A percentile compares a stretch with the other conserved stretches of the same genome.
phyloP scores from a whole-genome alignment of 2,113 vertebrate genomes.

The Gymnogyps californianus region DNA sequence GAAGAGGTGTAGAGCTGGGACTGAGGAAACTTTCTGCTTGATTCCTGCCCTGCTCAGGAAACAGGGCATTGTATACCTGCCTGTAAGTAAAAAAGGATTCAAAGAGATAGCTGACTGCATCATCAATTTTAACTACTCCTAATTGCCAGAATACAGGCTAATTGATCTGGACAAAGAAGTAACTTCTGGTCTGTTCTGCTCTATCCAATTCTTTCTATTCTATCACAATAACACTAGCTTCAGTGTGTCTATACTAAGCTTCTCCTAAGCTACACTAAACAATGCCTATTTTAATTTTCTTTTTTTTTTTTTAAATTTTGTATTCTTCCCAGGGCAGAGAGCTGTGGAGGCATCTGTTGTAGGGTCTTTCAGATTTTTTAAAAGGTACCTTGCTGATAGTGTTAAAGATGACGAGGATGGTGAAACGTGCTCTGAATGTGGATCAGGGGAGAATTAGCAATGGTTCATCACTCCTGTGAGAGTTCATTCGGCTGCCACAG shows the following conservation, averaged over 20 bases:
- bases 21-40: not conserved
- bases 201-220: not conserved
- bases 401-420: not conserved
- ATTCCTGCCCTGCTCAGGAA: not conserved
- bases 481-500: not conserved
- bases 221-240: not conserved
- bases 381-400: not conserved
- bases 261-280: not conserved
- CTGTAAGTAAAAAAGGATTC: not conserved
- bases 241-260: not conserved
- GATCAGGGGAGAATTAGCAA: not conserved
- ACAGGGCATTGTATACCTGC: not conserved
- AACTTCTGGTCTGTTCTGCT: not conserved
- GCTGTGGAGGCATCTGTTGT: not conserved
- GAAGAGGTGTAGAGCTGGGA: not conserved
- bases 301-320: not conserved
- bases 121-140: not conserved
- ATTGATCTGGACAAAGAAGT: not conserved
- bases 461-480: constrained; percentile 23
- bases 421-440: not conserved
- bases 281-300: not conserved
- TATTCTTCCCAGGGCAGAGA: not conserved
- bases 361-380: not conserved
- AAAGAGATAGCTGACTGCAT: not conserved
- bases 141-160: not conserved